Conservation (phyloP, 2,888 invertebrate genomes). For the Hecatera dysodea region DNA sequence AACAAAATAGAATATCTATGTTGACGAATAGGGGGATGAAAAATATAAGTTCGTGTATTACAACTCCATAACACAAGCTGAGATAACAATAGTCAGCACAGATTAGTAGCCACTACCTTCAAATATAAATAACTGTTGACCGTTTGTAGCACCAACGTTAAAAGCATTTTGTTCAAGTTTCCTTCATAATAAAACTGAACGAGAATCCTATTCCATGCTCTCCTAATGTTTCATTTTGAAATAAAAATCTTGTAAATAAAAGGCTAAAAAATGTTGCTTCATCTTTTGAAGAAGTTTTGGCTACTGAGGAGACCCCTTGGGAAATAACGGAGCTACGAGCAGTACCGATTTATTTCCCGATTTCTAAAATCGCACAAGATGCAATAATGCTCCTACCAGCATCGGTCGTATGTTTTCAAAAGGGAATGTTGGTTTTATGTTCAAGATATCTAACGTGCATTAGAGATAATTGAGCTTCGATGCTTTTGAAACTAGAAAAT, state of each 20-base stretch:
- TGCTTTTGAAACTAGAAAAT: background rate
- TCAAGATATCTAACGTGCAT: conserved; percentile 12
- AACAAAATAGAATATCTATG: background rate
- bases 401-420: conserved; percentile 39
- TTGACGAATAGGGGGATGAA: background rate
- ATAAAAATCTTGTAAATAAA: conserved; percentile 30
- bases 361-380: conserved; percentile 55
- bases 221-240: conserved; percentile 39
- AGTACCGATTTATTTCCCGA: conserved; percentile 56
- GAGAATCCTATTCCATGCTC: conserved; percentile 5
- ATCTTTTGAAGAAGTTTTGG: conserved; percentile 54
- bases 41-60: background rate
- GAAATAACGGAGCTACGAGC: conserved; percentile 60
- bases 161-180: conserved; percentile 26
- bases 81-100: conserved; percentile 3
- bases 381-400: conserved; percentile 48
- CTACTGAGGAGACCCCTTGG: conserved; percentile 54
- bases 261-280: conserved; percentile 41
- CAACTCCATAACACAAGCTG: background rate
- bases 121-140: conserved; percentile 20
- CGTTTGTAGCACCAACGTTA: conserved; percentile 12
- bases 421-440: conserved; percentile 25
- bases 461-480: conserved; percentile 4
- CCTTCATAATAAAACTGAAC: conserved; percentile 18
- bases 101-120: conserved; percentile 14